A percentile compares a stretch with the other conserved stretches of the same genome.
phyloP scores from a whole-genome alignment of 2,888 invertebrate species.

The Nephrotoma flavescens region DNA sequence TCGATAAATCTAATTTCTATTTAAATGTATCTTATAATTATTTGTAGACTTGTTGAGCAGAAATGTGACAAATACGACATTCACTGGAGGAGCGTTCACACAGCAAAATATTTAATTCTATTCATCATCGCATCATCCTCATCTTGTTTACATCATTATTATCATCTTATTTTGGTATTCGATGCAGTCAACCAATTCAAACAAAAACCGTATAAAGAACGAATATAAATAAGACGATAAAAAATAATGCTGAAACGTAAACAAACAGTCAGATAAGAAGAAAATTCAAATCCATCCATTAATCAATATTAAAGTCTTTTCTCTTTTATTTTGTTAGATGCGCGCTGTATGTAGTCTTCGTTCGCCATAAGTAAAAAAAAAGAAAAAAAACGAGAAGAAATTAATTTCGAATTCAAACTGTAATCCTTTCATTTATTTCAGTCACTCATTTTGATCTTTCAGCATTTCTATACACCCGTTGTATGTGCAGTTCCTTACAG shows the following conservation, averaged over 20 bases:
- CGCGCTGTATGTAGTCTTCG: background rate
- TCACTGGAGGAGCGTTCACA: background rate
- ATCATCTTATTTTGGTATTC: background rate
- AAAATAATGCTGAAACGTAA: background rate
- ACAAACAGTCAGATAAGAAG: background rate
- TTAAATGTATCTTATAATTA: background rate
- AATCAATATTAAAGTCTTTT: background rate
- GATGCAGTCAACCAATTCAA: background rate
- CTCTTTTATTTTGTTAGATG: background rate
- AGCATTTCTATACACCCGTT: background rate
- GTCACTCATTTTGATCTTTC: background rate
- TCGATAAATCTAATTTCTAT: background rate
- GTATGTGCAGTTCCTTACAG: background rate
- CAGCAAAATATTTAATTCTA: background rate
- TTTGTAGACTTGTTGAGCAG: background rate
- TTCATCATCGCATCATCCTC: background rate
- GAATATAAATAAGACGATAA: background rate
- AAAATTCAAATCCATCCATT: background rate
- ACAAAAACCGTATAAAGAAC: background rate
- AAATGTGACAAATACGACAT: background rate
- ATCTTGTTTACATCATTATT: background rate
- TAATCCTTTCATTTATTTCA: background rate
- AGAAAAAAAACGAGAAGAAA: background rate
- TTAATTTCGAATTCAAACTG: background rate
- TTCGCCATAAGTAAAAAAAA: background rate